These are phyloP conservation scores for Brachionus manjavacas DNA, from an alignment of 1,140 invertebrate genomes.

Conservation along the genomic window DNA sequence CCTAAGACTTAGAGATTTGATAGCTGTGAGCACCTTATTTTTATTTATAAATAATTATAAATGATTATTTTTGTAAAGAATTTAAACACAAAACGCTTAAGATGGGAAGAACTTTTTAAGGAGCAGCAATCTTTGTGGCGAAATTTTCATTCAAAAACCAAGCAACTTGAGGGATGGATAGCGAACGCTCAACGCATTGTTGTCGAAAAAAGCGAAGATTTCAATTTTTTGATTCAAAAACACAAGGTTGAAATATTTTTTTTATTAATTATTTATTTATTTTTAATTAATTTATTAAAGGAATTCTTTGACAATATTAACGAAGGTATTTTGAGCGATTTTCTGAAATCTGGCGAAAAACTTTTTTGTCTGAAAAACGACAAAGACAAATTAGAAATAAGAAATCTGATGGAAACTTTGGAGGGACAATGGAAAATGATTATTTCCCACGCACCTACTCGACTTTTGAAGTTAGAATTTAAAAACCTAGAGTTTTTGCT, in stretches of 20 bases:
- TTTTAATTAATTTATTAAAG: background rate
- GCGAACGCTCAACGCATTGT: constrained; percentile 3
- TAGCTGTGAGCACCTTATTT: background rate
- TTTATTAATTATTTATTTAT: background rate
- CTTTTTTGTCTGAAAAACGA: constrained; percentile 23
- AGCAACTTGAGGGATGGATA: constrained; percentile 22
- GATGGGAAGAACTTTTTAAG: constrained; percentile 37
- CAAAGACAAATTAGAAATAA: constrained; percentile 10
- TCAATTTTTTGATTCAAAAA: constrained; percentile 9
- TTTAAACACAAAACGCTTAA: background rate
- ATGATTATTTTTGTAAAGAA: constrained; percentile 4
- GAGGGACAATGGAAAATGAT: constrained; percentile 41
- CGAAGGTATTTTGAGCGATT: background rate
- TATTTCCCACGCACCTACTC: constrained; percentile 8
- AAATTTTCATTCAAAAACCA: constrained; percentile 23
- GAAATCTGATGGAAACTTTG: constrained; percentile 33
- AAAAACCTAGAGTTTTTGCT: background rate
- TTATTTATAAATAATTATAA: background rate
- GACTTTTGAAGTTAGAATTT: constrained; percentile 28
- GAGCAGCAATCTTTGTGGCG: constrained; percentile 8
- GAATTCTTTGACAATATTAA: constrained; percentile 30
- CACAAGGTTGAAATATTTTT: background rate
- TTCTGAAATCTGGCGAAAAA: background rate
- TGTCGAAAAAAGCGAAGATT: constrained; percentile 28
- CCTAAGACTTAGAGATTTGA: background rate